Percentiles rank a stretch among this genome's conserved stretches.
phyloP scores from a whole-genome alignment of 2,113 vertebrate genomes.

The Azemiops feae region DNA sequence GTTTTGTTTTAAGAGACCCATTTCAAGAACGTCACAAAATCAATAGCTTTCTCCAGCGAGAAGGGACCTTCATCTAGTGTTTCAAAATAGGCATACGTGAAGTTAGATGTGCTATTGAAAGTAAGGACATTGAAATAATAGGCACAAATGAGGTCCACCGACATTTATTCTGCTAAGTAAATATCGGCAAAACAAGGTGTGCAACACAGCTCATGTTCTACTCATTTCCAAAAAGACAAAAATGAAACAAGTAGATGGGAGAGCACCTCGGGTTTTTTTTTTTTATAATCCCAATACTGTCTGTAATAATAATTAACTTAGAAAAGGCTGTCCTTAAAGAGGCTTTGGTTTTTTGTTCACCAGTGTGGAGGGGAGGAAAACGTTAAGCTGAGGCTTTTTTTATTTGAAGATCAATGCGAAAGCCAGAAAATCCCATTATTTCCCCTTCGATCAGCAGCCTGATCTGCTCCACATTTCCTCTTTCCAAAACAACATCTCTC shows the following conservation, averaged over 20 bases:
- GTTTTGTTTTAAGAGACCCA: constrained; percentile 8
- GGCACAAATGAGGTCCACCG: background rate
- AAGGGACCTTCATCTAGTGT: background rate
- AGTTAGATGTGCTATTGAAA: background rate
- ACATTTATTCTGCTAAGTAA: background rate
- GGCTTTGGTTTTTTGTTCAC: constrained; percentile 76
- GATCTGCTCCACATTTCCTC: constrained; percentile 68
- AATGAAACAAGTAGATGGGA: constrained; percentile 47
- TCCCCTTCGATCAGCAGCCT: constrained; percentile 70
- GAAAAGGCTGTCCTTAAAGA: constrained; percentile 72
- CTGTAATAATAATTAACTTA: constrained; percentile 78
- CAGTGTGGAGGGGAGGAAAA: constrained; percentile 65
- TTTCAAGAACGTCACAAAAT: constrained; percentile 15
- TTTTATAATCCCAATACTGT: constrained; percentile 61
- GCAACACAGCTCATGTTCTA: constrained; percentile 4
- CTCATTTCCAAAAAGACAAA: constrained; percentile 31
- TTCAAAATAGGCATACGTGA: background rate
- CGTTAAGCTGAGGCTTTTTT: constrained; percentile 74
- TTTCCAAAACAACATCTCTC: constrained; percentile 74
- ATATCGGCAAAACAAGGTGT: background rate
- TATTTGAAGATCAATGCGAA: constrained; percentile 77
- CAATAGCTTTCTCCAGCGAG: background rate
- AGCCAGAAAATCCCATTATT: constrained; percentile 83
- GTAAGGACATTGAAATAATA: background rate
- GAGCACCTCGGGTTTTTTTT: constrained; percentile 42